phyloP scores from a whole-genome alignment of 2,888 invertebrate species.

The Plagodis pulveraria region DNA sequence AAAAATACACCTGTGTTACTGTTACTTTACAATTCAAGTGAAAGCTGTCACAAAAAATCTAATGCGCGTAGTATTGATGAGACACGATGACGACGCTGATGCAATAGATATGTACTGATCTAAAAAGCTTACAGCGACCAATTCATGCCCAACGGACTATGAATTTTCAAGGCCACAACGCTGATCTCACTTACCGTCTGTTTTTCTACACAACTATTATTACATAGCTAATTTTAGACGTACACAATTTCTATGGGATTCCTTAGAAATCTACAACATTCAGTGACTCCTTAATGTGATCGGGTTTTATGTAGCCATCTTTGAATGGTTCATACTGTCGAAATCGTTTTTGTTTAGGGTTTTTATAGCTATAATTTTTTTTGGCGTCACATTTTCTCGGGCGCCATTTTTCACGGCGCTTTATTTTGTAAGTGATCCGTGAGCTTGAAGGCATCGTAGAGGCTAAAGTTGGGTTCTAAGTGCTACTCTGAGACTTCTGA shows the following conservation, averaged over 20 bases:
- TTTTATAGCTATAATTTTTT: constrained; percentile 56
- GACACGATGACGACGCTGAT: no score
- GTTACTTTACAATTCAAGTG: background rate
- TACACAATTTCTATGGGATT: constrained; percentile 41
- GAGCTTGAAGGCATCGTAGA: constrained; percentile 15
- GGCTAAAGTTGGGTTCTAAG: constrained; percentile 3
- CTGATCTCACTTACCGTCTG: constrained; percentile 75
- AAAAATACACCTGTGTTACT: background rate
- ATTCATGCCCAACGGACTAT: constrained; percentile 60
- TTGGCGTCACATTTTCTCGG: constrained; percentile 63
- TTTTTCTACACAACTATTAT: constrained; percentile 65
- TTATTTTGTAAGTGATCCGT: background rate
- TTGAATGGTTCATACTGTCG: constrained; percentile 65
- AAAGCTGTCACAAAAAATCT: background rate
- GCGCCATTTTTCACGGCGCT: constrained; percentile 61
- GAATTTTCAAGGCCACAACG: constrained; percentile 65
- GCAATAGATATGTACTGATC: background rate
- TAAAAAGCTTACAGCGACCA: constrained; percentile 52
- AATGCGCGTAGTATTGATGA: no score
- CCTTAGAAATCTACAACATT: constrained; percentile 40
- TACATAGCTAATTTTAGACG: constrained; percentile 58
- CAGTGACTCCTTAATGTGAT: constrained; percentile 29
- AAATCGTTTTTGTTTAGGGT: constrained; percentile 50
- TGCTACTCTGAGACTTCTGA: no score
- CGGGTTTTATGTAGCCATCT: constrained; percentile 57